Base-by-base conservation (phyloP, 2,888 invertebrate species). In the Erebia aethiops region DNA sequence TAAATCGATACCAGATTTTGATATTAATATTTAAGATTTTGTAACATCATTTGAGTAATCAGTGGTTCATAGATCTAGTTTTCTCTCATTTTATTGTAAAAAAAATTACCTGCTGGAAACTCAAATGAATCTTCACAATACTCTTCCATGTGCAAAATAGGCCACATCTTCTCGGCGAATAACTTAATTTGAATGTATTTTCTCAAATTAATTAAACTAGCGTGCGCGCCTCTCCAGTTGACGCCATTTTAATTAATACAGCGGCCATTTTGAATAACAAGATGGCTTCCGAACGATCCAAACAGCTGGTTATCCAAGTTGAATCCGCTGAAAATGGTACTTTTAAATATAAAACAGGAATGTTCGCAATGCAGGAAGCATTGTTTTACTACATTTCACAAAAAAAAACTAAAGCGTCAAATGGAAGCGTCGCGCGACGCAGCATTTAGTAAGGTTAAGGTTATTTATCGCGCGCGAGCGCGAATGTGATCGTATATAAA, bases 281-380 rank as follows among this genome's bases (percentile, higher is more conserved):
- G 73, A 83, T 86, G 90, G 89, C 87, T 86, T 75, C 83, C 89
- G 89, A 90, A 89, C 90, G 88, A 87, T 78, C 90, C 91, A 87
- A 87, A 83, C 90, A 81, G 87, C 87, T 77, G 85, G 84, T 90
- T 91, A 88, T n/a, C n/a, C 79, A 78, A 75, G 71, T 68, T 73
- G 89, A 90, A 91, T 85, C 87, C 78, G 86, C 86, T 85, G 89
- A 78, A 78, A 81, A 83, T 89, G 89, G 90, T 84, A 80, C 81
- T 76, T 78, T 79, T 61, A 75, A 76, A 77, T 79, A 73, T 77
- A 85, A 87, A 87, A 86, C 79, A 71, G 84, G 86, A 90, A 91
- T 91, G 90, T 87, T 78, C 81, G 84, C 90, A 90, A 91, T 91
- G 81, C 72, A 67, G 54, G 41, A 70, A 71, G 84, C 89, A 90